phyloP scores from a whole-genome alignment of 1,140 invertebrate species.

The Zaprionus ornatus region DNA sequence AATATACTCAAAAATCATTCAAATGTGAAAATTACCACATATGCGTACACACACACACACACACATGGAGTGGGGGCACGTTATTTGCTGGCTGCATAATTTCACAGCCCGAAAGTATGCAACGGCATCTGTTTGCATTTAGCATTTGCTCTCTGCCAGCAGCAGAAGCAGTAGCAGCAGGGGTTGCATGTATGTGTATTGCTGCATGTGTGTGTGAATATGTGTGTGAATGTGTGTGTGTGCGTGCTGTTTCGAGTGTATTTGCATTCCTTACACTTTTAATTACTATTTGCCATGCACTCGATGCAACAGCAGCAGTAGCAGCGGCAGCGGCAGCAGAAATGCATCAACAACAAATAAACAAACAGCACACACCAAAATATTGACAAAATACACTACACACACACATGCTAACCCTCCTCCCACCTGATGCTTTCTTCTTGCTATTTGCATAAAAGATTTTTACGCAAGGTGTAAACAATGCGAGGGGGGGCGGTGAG shows the following conservation, averaged over 20 bases:
- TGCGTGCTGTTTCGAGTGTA: constrained; percentile 40
- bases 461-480: constrained; percentile 52
- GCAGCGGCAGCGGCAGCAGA: constrained; percentile 28
- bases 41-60: constrained; percentile 10
- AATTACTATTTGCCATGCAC: constrained; percentile 79
- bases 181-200: neutral
- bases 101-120: constrained; percentile 57
- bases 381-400: constrained; percentile 61
- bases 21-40: constrained; percentile 44
- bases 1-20: constrained; percentile 35
- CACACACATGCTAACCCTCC: neutral
- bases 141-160: constrained; percentile 50
- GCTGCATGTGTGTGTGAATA: neutral
- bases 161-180: neutral
- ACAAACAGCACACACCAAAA: constrained; percentile 60
- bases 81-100: constrained; percentile 72
- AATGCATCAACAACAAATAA: constrained; percentile 54
- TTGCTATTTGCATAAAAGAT: constrained; percentile 49
- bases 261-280: constrained; percentile 79
- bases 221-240: neutral
- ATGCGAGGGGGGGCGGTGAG: neutral
- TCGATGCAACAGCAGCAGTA: constrained; percentile 42
- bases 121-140: constrained; percentile 53
- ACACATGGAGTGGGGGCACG: neutral
- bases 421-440: constrained; percentile 2